phyloP scores from a whole-genome alignment of 2,113 vertebrate genomes.

The Saccopteryx leptura region DNA sequence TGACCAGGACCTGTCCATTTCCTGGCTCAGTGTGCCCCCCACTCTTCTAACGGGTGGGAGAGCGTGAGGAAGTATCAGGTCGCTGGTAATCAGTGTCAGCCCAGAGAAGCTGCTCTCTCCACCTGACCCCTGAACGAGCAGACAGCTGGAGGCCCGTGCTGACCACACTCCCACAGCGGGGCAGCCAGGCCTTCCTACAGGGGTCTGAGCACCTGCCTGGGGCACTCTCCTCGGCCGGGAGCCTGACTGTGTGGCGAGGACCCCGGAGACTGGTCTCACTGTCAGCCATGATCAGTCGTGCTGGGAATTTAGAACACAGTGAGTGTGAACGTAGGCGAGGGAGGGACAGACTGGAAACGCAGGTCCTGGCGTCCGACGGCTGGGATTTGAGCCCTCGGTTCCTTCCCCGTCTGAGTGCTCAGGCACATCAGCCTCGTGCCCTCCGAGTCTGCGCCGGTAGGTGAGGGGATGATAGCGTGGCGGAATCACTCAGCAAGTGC shows the following conservation, averaged over 20 bases:
- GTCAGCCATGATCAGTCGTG: neutral
- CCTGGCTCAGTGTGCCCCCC: neutral
- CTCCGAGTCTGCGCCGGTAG: neutral
- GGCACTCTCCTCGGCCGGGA: neutral
- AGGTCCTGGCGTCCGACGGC: neutral
- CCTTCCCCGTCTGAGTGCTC: neutral
- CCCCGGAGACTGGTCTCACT: neutral
- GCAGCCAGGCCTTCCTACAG: neutral
- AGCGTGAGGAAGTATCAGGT: neutral
- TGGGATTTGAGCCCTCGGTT: no score
- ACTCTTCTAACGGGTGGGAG: rapidly evolving
- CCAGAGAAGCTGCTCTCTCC: neutral
- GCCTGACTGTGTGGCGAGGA: neutral
- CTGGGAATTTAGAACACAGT: neutral
- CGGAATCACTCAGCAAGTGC: neutral
- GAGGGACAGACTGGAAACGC: neutral
- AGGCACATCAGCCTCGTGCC: neutral
- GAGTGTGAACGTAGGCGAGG: neutral
- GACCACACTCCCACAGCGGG: neutral
- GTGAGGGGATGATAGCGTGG: neutral
- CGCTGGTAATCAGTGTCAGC: neutral
- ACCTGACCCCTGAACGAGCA: neutral
- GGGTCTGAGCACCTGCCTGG: no score
- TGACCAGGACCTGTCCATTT: neutral
- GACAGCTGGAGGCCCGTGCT: neutral